Conservation (phyloP, 2,797 vertebrate genomes). For the Dendrocincla tyrannina region DNA sequence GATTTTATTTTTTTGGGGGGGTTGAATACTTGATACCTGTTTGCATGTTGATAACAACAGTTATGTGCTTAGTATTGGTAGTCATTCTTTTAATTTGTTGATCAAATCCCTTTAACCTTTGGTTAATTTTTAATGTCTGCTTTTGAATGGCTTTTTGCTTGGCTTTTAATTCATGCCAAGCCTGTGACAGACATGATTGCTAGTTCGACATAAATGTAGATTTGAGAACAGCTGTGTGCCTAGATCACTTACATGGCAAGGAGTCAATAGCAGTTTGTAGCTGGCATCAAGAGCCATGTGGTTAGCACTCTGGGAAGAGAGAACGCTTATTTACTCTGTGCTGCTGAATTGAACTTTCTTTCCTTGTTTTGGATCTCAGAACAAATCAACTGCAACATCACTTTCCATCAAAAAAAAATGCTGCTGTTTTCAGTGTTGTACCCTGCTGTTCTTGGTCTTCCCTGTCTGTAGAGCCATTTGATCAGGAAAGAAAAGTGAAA, state of each 20-base stretch:
- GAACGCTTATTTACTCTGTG: not conserved
- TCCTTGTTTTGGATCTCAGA: not conserved
- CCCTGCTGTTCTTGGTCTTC: not conserved
- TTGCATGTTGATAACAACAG: not conserved
- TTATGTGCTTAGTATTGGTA: not conserved
- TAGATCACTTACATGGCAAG: not conserved
- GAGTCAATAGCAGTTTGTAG: not conserved
- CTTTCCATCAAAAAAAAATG: not conserved
- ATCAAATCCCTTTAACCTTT: not conserved
- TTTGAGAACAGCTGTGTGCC: constrained; percentile 13
- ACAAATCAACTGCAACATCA: not conserved
- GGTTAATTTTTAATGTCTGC: not conserved
- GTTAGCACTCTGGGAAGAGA: not conserved
- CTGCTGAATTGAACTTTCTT: not conserved
- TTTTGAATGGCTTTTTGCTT: not conserved
- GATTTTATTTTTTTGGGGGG: accelerated
- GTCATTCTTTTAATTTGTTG: not conserved
- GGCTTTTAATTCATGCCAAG: not conserved
- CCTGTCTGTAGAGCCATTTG: not conserved
- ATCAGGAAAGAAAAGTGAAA: not conserved
- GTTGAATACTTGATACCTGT: not conserved
- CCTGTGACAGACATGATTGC: not conserved
- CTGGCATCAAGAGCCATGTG: not conserved
- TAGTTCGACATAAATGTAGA: not conserved
- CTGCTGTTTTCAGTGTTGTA: not conserved